A percentile compares a stretch with the other conserved stretches of the same genome.
These are phyloP conservation scores for Anthopleura sola DNA, from an alignment of 64 coral and sea anemone species.

Conservation along the genomic window DNA sequence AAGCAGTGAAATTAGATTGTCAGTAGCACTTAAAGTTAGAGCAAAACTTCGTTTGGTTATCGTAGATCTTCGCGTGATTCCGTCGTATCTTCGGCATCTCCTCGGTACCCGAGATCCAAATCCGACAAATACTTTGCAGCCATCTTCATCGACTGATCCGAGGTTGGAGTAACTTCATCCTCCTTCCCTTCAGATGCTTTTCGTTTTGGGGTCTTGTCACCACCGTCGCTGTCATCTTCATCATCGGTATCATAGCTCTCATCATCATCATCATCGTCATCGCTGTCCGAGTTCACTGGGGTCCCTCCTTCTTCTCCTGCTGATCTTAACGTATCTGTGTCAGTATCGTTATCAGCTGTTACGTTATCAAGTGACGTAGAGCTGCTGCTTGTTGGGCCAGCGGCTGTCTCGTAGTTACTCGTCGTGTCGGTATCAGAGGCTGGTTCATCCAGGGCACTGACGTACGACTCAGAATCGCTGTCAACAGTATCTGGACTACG, in stretches of 20 bases:
- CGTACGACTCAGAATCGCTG: slow-evolving; percentile 55
- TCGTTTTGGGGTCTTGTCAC: slow-evolving; percentile 5
- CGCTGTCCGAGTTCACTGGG: slow-evolving; percentile 56
- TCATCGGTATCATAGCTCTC: slow-evolving; percentile 21
- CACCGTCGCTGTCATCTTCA: background rate
- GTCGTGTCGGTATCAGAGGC: slow-evolving; percentile 53
- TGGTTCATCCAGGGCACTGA: slow-evolving; percentile 42
- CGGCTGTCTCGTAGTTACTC: slow-evolving; percentile 46
- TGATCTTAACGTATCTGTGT: slow-evolving; percentile 19
- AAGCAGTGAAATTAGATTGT: too few relatives aligned
- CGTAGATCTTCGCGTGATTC: slow-evolving; percentile 16
- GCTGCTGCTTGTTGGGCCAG: slow-evolving; percentile 12
- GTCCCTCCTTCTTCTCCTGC: slow-evolving; percentile 11
- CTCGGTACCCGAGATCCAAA: slow-evolving; percentile 48
- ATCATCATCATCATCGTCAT: slow-evolving; percentile 26
- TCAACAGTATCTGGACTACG: background rate
- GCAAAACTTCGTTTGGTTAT: background rate
- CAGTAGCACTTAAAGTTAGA: background rate
- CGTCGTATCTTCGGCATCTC: slow-evolving; percentile 37
- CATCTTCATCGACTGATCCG: background rate
- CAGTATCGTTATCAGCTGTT: slow-evolving; percentile 12
- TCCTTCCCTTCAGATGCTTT: background rate
- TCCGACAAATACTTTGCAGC: slow-evolving; percentile 32
- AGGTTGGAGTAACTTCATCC: background rate
- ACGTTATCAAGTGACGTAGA: slow-evolving; percentile 27